These are phyloP conservation scores for Hystrix brachyura DNA, from an alignment of 2,113 vertebrate species.

Conservation along the genomic window DNA sequence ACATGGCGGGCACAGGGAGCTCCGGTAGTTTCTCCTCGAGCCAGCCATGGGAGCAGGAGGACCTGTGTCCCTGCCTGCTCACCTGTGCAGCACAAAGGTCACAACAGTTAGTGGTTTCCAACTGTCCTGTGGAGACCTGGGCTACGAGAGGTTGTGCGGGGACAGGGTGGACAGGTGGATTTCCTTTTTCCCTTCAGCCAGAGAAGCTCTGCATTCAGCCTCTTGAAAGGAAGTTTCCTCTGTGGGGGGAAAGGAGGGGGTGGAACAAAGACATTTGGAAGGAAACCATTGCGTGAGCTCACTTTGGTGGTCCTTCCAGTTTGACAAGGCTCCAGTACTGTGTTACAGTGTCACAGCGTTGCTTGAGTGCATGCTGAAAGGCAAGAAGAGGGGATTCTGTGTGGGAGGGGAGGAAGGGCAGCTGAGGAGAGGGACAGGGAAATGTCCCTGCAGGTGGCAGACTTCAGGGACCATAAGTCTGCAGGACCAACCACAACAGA, in stretches of 20 bases:
- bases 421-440: fast-evolving
- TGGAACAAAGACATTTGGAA: background rate
- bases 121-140: background rate
- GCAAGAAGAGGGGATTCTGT: background rate
- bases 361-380: fast-evolving
- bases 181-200: background rate
- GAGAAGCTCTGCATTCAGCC: background rate
- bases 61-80: background rate
- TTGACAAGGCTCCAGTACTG: background rate
- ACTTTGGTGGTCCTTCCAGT: background rate
- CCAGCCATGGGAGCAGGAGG: background rate
- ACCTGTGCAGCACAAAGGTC: background rate
- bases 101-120: background rate
- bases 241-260: background rate
- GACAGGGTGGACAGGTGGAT: background rate
- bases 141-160: background rate
- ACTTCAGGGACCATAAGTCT: background rate
- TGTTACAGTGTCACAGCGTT: background rate
- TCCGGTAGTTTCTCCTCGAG: background rate
- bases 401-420: background rate
- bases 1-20: background rate
- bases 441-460: too few species aligned
- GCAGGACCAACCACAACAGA: background rate
- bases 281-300: background rate
- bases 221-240: background rate